Evolutionary conservation across 2,797 vertebrate genomes (phyloP).

Genomic region (Champsocephalus esox): DNA sequence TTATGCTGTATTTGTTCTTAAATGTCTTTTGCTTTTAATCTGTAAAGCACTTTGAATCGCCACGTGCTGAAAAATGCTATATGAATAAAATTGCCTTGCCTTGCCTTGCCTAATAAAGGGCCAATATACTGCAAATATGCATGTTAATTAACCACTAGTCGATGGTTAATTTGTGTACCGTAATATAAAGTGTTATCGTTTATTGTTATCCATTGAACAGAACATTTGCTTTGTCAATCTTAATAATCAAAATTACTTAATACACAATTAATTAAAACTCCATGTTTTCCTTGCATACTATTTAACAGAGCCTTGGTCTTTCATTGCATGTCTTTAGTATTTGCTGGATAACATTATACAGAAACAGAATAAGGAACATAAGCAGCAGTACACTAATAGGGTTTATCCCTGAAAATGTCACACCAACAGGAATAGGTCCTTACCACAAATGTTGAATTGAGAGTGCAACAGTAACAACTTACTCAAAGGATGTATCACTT

Average conservation of each 20-base stretch:
- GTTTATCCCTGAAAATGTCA: too few species aligned
- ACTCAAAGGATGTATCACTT: conserved; percentile 5
- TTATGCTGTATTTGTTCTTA: too few species aligned
- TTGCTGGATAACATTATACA: not conserved
- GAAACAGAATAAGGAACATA: conserved; percentile 2
- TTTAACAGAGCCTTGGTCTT: not conserved
- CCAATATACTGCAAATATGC: too few species aligned
- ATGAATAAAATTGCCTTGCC: too few species aligned
- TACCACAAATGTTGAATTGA: not conserved
- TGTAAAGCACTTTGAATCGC: too few species aligned
- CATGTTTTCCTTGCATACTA: too few species aligned
- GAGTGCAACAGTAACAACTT: not conserved
- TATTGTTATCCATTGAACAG: not conserved
- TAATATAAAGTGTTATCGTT: not conserved
- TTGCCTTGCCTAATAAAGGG: too few species aligned
- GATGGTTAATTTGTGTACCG: too few species aligned
- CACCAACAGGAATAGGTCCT: not conserved
- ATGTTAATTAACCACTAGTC: too few species aligned
- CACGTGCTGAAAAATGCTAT: too few species aligned
- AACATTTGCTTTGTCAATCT: not conserved
- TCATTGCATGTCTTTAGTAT: not conserved
- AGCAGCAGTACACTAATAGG: not conserved
- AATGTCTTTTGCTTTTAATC: too few species aligned
- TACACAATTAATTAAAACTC: not conserved
- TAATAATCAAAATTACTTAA: not conserved